Evolutionary conservation across 2,888 invertebrate species (phyloP).

Genomic region (Harpalus rufipes): DNA sequence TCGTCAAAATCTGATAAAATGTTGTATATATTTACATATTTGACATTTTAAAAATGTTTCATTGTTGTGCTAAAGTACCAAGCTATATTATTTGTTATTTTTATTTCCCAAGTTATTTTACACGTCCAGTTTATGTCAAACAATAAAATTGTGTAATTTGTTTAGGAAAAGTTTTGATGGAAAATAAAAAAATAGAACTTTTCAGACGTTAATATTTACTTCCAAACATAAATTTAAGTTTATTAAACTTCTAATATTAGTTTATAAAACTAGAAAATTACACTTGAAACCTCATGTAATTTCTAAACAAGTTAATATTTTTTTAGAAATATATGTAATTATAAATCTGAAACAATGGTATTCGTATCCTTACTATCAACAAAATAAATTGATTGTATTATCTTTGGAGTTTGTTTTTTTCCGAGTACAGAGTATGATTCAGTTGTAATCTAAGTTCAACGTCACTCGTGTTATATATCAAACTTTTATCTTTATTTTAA

Average conservation of each 20-base stretch:
- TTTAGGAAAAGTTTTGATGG: neutral
- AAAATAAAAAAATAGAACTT: conserved; percentile 1
- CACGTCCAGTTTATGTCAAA: neutral
- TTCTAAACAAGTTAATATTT: too few relatives aligned
- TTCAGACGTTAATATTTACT: conserved; percentile 3
- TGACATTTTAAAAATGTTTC: neutral
- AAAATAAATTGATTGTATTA: neutral
- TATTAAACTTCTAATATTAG: neutral
- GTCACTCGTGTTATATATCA: neutral
- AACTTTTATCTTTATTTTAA: neutral
- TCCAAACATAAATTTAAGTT: neutral
- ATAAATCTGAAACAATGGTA: neutral
- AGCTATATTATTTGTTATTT: neutral
- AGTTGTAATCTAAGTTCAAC: neutral
- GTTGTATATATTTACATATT: too few relatives aligned
- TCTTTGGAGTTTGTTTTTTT: neutral
- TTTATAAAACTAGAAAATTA: neutral
- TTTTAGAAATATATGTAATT: neutral
- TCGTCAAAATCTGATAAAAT: too few relatives aligned
- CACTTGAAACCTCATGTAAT: too few relatives aligned
- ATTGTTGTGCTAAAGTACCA: neutral
- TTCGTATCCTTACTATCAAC: neutral
- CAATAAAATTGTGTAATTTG: neutral
- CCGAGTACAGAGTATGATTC: neutral
- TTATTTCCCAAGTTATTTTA: neutral